phyloP scores from a whole-genome alignment of 2,888 invertebrate species.

The Metallyticus violacea region DNA sequence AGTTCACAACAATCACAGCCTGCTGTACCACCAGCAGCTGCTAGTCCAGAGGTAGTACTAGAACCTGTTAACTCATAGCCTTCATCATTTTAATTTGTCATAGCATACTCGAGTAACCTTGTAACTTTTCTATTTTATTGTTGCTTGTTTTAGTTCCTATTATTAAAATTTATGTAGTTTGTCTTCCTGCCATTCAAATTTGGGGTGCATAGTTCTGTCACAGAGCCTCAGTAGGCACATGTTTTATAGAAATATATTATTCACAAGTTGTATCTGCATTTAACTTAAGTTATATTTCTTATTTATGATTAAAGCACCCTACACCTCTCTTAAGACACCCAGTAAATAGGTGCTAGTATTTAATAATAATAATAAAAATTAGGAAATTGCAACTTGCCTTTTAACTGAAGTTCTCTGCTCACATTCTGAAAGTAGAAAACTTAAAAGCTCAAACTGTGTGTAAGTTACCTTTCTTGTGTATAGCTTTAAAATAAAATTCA shows the following conservation, averaged over 20 bases:
- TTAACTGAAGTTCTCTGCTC: neutral
- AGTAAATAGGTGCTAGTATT: neutral
- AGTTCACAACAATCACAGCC: constrained; percentile 36
- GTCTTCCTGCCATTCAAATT: neutral
- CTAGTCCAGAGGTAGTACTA: constrained; percentile 4
- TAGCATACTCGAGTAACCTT: too few species aligned
- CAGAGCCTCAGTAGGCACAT: too few species aligned
- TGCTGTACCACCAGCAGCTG: neutral
- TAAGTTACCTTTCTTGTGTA: neutral
- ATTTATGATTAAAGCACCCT: neutral
- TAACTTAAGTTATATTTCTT: neutral
- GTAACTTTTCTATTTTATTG: neutral
- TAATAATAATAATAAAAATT: neutral
- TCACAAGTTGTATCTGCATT: neutral
- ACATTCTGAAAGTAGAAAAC: neutral
- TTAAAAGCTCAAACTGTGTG: neutral
- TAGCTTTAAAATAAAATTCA: neutral
- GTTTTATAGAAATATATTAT: neutral
- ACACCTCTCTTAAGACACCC: neutral
- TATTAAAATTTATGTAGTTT: neutral
- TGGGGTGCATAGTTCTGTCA: neutral
- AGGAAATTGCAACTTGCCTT: neutral
- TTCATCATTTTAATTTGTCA: neutral
- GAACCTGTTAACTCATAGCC: constrained; percentile 6
- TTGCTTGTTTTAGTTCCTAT: neutral